Conservation (phyloP, 2,888 invertebrate genomes). For the Morpho deidamia region DNA sequence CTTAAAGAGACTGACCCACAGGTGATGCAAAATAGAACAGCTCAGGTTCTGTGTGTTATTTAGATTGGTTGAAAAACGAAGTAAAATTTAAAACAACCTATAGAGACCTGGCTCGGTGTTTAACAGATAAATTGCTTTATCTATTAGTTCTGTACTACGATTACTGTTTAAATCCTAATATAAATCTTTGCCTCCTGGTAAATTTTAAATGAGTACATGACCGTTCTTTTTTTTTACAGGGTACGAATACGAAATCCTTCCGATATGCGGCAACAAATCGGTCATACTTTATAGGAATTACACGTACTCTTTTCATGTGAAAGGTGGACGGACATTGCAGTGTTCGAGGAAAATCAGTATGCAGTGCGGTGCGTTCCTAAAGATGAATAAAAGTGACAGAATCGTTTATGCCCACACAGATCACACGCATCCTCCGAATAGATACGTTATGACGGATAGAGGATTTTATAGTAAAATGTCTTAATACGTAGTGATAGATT, state of each 20-base stretch:
- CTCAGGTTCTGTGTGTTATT: too few species aligned
- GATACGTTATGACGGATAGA: conserved; percentile 8
- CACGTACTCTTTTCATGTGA: conserved; percentile 28
- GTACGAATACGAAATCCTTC: conserved; percentile 12
- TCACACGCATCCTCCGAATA: conserved; percentile 37
- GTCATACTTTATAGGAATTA: conserved; percentile 24
- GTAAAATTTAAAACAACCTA: too few species aligned
- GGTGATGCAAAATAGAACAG: too few species aligned
- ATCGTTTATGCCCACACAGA: conserved; percentile 17
- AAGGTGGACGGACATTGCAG: conserved; percentile 17
- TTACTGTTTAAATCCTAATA: too few species aligned
- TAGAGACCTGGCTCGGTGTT: too few species aligned
- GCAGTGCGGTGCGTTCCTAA: conserved; percentile 26
- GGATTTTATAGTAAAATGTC: conserved; percentile 13
- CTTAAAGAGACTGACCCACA: too few species aligned
- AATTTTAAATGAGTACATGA: too few species aligned
- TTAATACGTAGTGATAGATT: neutral
- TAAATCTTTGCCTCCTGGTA: too few species aligned
- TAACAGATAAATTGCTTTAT: too few species aligned
- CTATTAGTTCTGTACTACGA: too few species aligned
- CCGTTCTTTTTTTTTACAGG: conserved; percentile 12
- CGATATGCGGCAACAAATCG: conserved; percentile 12
- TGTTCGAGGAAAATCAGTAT: conserved; percentile 19
- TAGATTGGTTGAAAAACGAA: too few species aligned
- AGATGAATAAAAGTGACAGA: conserved; percentile 16